Base-by-base conservation (phyloP, 2,797 vertebrate species). In the Halcyon smyrnensis region DNA sequence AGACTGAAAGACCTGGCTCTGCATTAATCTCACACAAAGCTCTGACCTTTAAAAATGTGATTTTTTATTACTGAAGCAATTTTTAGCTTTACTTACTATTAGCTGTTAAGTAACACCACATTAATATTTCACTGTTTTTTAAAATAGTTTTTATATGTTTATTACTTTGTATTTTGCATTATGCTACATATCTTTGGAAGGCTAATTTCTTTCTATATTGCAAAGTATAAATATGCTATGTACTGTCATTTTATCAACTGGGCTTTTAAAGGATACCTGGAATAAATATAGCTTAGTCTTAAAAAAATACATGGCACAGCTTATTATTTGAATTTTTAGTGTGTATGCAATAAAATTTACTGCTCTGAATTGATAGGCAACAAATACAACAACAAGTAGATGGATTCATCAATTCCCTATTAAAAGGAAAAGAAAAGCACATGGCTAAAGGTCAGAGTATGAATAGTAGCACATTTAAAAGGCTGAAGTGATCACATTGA, bases 281-380 rank as follows among this genome's bases (percentile, higher is more conserved):
- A 88, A 91, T 86, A 92, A 89, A 89, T 81, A 69, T 62, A 18
- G 16, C 11, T 63, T 69, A 53, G 5, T 68, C 93, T 86, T 15
- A 64, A 89, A 75, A 57, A 79, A 67, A 80, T 12, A 76, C 8
- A 9, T 48, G 41, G 39, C 34, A 7, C 7, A n/a, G 45, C n/a
- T 87, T 85, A 67, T 74, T 93, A 50, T 60, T 70, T 80, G 57
- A 89, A 54, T 59, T 91, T 95, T 93, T 79, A 80, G 39, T 70
- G 30, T 1, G 11, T n/a, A 87, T 12, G 34, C 20, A 76, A 57
- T 83, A 32, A 96, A 90, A 77, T 87, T 87, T 83, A 80, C 41
- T 71, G 45, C 28, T 92, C 11, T 36, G 57, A 68, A 85, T 28
- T 78, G 84, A 92, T 28, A 15, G 12, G 11, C 41, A 94, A 77